These are phyloP conservation scores for Falco columbarius DNA, from an alignment of 2,797 vertebrate genomes.

Conservation along the genomic window DNA sequence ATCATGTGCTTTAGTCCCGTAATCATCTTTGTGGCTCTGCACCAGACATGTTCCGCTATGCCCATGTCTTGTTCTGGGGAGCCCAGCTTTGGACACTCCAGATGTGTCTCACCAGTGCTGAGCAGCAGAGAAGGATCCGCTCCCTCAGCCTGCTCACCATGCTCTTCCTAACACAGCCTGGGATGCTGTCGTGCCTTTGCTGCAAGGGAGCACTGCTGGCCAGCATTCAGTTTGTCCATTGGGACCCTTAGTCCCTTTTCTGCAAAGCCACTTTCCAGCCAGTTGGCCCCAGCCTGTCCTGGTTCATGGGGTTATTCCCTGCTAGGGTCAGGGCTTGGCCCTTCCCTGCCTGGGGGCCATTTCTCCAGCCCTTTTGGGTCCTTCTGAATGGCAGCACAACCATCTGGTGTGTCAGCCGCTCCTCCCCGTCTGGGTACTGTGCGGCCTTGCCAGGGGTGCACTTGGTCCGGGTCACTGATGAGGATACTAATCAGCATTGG, in stretches of 20 bases:
- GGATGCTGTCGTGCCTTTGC: background rate
- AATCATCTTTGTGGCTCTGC: background rate
- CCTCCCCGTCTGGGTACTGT: accelerated
- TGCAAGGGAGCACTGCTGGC: background rate
- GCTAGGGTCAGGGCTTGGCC: background rate
- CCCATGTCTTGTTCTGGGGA: background rate
- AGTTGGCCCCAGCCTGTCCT: background rate
- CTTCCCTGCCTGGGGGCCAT: background rate
- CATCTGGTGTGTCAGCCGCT: background rate
- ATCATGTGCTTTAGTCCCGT: background rate
- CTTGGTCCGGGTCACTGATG: background rate
- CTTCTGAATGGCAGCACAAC: background rate
- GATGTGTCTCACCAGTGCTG: background rate
- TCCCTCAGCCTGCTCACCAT: background rate
- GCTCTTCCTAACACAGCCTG: background rate
- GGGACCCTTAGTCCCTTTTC: background rate
- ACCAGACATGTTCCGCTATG: background rate
- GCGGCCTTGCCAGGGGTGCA: background rate
- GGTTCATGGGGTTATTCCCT: background rate
- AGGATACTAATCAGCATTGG: background rate
- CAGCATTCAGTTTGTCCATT: background rate
- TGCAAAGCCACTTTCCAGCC: background rate
- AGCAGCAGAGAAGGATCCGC: background rate
- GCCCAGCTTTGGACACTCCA: background rate
- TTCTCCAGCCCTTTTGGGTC: background rate